Evolutionary conservation across 2,797 vertebrate genomes (phyloP).

Genomic region (Microchirus variegatus): DNA sequence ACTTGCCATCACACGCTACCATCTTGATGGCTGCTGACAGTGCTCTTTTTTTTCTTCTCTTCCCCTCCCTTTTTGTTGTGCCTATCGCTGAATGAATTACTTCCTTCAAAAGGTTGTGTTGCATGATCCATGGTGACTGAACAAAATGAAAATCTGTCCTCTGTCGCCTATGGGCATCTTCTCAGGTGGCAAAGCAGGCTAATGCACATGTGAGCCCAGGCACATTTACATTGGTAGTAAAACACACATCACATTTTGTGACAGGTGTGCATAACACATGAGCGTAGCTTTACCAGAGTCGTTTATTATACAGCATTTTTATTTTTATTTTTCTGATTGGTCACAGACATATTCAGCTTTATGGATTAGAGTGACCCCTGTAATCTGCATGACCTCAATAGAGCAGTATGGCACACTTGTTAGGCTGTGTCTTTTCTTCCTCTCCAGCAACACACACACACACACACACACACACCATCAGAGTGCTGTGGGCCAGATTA

Average conservation of each 20-base stretch:
- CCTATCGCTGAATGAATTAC: conserved; percentile 58
- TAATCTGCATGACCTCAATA: conserved; percentile 66
- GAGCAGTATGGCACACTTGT: conserved; percentile 44
- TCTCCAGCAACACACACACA: conserved; percentile 38
- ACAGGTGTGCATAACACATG: conserved; percentile 17
- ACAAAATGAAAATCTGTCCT: conserved; percentile 61
- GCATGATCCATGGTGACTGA: conserved; percentile 55
- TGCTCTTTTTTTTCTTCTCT: conserved; percentile 39
- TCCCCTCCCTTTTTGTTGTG: conserved; percentile 38
- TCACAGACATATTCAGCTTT: conserved; percentile 45
- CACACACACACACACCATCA: too few species aligned
- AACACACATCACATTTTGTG: conserved; percentile 6
- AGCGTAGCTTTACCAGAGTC: neutral
- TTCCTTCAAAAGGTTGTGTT: conserved; percentile 55
- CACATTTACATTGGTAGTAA: conserved; percentile 18
- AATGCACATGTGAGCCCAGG: conserved; percentile 1
- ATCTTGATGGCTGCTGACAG: conserved; percentile 67
- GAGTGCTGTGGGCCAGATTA: conserved; percentile 66
- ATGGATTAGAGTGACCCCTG: conserved; percentile 65
- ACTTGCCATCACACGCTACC: conserved; percentile 49
- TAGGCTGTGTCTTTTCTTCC: conserved; percentile 40
- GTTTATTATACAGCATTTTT: conserved; percentile 24
- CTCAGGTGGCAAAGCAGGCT: conserved; percentile 21
- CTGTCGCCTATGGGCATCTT: conserved; percentile 43
- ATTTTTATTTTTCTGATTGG: conserved; percentile 41